Percentiles rank a stretch among this genome's conserved stretches.
phyloP scores from a whole-genome alignment of 2,113 vertebrate genomes.

The Rhegmatorhina hoffmannsi region DNA sequence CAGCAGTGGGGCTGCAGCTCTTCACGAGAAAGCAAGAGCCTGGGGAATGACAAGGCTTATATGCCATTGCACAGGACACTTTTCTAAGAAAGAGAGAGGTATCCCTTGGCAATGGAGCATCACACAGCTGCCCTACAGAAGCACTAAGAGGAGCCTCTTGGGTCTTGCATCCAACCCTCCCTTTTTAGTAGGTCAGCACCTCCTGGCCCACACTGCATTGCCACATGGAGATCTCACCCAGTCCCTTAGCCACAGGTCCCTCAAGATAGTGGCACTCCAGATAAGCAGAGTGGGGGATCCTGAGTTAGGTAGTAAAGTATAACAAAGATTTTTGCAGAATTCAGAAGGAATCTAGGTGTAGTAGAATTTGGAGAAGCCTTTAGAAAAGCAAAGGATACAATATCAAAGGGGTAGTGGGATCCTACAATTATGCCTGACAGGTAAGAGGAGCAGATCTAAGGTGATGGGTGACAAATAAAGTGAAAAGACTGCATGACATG shows the following conservation, averaged over 20 bases:
- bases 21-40: not conserved
- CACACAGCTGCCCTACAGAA: not conserved
- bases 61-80: no score
- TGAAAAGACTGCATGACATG: not conserved
- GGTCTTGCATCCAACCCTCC: not conserved
- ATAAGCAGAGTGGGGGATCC: not conserved
- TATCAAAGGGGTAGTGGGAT: not conserved
- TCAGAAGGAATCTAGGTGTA: not conserved
- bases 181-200: not conserved
- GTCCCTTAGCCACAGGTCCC: not conserved
- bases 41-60: not conserved
- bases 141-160: not conserved
- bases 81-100: not conserved
- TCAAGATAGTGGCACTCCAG: not conserved
- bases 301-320: not conserved
- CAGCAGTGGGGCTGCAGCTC: rapidly evolving
- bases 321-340: not conserved
- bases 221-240: not conserved
- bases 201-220: not conserved
- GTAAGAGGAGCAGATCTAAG: not conserved
- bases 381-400: not conserved
- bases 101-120: not conserved
- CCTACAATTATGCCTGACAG: not conserved
- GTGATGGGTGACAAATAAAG: not conserved
- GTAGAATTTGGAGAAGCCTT: not conserved